Evolutionary conservation across 2,797 vertebrate genomes (phyloP), one percentile per base, ranked within the genome.

Genomic region (Phrynocephalus vlangalii): DNA sequence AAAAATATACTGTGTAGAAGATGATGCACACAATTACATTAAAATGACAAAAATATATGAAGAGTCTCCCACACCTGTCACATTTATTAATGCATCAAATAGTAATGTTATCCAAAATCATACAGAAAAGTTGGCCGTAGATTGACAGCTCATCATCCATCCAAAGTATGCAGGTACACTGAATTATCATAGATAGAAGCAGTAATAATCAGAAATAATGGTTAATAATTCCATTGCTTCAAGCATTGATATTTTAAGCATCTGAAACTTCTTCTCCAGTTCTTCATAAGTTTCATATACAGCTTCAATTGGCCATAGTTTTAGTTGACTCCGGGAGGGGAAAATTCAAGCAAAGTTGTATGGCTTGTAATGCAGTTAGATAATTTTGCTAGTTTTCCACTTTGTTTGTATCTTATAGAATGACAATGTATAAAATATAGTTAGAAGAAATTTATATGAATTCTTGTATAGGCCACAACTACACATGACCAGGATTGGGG

Each of bases 91-190:
- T 83, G 88, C 82, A 48, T 3, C 0, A 71, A 1, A 33, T 48
- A 86, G 79, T 50, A 92, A 87, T 86, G 91, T 87, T 85, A 82
- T 68, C 79, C 9, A 70, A 15, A 86, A 11, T 2, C 71, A 68
- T 87, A 26, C 80, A 89, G 56, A 72, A 91, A 10, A 76, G 56
- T 6, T 50, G 30, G 60, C 52, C 66, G 70, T 30, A 30, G 44
- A 70, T 87, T 92, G 77, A 89, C 6, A 79, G 79, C 5, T 67
- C 13, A 70, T 90, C 44, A 82, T 68, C 81, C 33, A 75, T 70
- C 38, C 84, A 33, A 9, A 79, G 24, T 73, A 33, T 50, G 70
- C 50, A 80, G 4, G 83, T 7, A 1, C 5, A 44, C 63, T 24
- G 63, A 86, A 90, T 66, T 91, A 30, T 48, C 85, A 50, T 33